phyloP scores from a whole-genome alignment of 1,140 invertebrate genomes.

The Lerema accius region DNA sequence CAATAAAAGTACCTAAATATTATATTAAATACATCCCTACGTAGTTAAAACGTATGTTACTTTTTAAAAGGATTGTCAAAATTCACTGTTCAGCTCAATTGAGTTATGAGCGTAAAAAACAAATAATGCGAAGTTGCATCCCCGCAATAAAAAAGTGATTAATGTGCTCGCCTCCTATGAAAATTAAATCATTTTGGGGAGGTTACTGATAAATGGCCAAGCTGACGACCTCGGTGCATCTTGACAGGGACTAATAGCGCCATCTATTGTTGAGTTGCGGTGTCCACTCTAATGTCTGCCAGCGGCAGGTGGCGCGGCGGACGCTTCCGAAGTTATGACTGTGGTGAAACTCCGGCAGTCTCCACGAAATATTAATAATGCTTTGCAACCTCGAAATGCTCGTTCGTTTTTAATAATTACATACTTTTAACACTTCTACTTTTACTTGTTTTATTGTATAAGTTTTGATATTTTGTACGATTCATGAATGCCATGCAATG shows the following conservation, averaged over 20 bases:
- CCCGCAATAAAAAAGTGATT: slow-evolving; percentile 43
- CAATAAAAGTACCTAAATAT: background rate
- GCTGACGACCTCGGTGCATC: slow-evolving; percentile 61
- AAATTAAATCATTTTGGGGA: slow-evolving; percentile 71
- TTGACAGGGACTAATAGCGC: slow-evolving; percentile 71
- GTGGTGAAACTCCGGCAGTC: background rate
- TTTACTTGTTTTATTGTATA: background rate
- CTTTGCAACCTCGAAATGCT: no score
- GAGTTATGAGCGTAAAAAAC: slow-evolving; percentile 26
- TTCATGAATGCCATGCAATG: no score
- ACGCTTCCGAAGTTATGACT: slow-evolving; percentile 33
- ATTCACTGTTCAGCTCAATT: slow-evolving; percentile 8
- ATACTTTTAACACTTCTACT: no score
- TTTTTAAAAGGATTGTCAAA: slow-evolving; percentile 3
- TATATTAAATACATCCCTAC: background rate
- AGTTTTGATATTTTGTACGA: background rate
- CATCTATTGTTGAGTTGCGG: slow-evolving; percentile 68
- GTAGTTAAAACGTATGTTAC: background rate
- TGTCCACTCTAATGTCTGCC: slow-evolving; percentile 55
- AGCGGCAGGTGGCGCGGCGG: slow-evolving; percentile 48
- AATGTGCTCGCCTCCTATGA: slow-evolving; percentile 51
- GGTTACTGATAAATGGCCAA: slow-evolving; percentile 69
- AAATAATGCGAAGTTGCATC: slow-evolving; percentile 28
- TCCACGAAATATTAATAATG: no score
- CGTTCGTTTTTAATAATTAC: no score